Evolutionary conservation across 2,113 vertebrate genomes (phyloP).

Genomic region (Alligator sinensis): DNA sequence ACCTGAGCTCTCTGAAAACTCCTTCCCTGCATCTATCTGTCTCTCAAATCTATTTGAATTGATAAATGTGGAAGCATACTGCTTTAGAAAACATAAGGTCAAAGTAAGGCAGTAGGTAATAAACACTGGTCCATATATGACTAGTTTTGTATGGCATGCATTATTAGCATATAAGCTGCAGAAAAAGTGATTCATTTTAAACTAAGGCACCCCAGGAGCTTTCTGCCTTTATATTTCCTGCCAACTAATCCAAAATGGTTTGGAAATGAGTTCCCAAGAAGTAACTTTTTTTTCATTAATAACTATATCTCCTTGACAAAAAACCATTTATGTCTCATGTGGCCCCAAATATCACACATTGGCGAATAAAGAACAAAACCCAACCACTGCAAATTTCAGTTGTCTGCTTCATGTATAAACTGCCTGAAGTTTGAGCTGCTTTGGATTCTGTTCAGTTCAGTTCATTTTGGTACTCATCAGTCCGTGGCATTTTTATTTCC

Average conservation of each 20-base stretch:
- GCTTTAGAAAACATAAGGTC: background rate
- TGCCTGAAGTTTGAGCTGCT: background rate
- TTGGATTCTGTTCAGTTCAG: background rate
- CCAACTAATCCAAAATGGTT: background rate
- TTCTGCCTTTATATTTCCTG: background rate
- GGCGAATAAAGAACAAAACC: background rate
- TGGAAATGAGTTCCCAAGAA: background rate
- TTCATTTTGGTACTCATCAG: background rate
- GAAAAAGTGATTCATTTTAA: slow-evolving; percentile 4
- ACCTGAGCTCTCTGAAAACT: background rate
- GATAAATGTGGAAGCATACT: background rate
- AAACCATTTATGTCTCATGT: background rate
- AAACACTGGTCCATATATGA: background rate
- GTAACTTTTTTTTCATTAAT: background rate
- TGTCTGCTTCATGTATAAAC: background rate
- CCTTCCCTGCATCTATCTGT: background rate
- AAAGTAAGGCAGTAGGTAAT: background rate
- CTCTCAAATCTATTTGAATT: background rate
- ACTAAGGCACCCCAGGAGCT: background rate
- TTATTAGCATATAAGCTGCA: background rate
- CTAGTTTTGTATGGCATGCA: background rate
- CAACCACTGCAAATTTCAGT: background rate
- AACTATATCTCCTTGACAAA: background rate
- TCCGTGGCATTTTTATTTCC: background rate
- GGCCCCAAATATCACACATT: background rate